Evolutionary conservation across 2,888 invertebrate species (phyloP), one percentile per base, ranked within the genome.

Genomic region (Eupelmus urozonus): DNA sequence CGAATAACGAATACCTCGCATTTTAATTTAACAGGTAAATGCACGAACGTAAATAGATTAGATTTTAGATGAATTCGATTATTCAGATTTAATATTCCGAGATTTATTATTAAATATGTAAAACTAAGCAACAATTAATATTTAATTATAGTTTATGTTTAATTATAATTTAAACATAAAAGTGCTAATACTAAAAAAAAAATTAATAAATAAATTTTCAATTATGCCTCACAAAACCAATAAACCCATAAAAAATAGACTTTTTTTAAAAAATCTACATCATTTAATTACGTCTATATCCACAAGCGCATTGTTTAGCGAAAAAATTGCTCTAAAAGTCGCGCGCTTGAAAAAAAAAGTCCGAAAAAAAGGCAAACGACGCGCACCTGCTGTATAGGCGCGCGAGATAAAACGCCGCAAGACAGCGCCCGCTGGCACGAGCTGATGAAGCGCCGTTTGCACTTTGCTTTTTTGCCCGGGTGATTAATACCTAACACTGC

Each of bases 401-500:
- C 49, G 57, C 18, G 65, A 80, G 78, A 80, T 78, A 78, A 78
- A 80, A 65, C 51, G 34, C 20, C 49, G 59, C 23, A 20, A n/a
- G 63, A 42, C 69, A 29, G n/a, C 40, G 45, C 23, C n/a, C 76
- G 80, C 55, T 60, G 75, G 53, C 76, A 57, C 74, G 73, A 60
- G 63, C 70, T 81, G 85, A 78, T 82, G 85, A 83, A 84, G 80
- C 82, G 81, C 76, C 81, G 81, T 84, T 83, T 82, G 82, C 79
- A 79, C 76, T 67, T 78, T 78, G 9, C 34, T 76, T 81, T 82
- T 83, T 82, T 82, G 49, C 65, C 4, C 72, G 27, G 55, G 76
- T 80, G 80, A 80, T 80, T 80, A 80, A 80, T 80, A 78, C 70
- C 63, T 65, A 70, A 73, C 78, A 42, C 57, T 73, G 67, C 76